These are phyloP conservation scores for Cervus canadensis DNA, from an alignment of 2,113 vertebrate species.

Conservation along the genomic window DNA sequence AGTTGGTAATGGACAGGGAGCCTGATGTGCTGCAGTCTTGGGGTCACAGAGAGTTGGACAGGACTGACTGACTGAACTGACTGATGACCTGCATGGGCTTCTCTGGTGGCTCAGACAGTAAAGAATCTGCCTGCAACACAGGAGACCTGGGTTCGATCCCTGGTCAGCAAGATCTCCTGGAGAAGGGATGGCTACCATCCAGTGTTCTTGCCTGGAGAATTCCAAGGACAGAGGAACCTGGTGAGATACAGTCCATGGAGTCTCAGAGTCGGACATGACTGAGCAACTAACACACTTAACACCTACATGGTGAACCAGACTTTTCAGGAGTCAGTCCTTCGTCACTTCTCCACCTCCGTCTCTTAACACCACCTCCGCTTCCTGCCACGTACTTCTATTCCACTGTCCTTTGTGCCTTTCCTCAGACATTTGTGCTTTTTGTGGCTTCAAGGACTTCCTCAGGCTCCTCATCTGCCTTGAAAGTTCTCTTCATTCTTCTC, in stretches of 20 bases:
- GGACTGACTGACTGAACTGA: neutral
- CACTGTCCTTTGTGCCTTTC: neutral
- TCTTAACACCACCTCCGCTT: neutral
- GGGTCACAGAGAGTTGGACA: neutral
- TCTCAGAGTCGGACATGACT: neutral
- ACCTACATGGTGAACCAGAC: neutral
- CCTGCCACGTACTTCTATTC: neutral
- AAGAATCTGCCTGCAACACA: neutral
- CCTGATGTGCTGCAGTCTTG: neutral
- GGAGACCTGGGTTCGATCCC: neutral
- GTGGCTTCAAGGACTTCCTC: neutral
- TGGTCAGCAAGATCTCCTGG: neutral
- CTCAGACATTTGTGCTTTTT: neutral
- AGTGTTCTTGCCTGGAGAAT: neutral
- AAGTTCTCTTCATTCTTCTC: neutral
- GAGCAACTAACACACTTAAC: neutral
- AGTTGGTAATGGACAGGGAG: neutral
- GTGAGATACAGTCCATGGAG: neutral
- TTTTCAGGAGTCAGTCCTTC: neutral
- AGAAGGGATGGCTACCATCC: neutral
- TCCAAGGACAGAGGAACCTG: neutral
- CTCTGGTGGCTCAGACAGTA: neutral
- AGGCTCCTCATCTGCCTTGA: neutral
- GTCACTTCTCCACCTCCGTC: neutral
- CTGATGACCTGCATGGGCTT: neutral